A percentile compares a stretch with the other conserved stretches of the same genome.
phyloP scores from a whole-genome alignment of 2,113 vertebrate genomes.

The Melospiza melodia region DNA sequence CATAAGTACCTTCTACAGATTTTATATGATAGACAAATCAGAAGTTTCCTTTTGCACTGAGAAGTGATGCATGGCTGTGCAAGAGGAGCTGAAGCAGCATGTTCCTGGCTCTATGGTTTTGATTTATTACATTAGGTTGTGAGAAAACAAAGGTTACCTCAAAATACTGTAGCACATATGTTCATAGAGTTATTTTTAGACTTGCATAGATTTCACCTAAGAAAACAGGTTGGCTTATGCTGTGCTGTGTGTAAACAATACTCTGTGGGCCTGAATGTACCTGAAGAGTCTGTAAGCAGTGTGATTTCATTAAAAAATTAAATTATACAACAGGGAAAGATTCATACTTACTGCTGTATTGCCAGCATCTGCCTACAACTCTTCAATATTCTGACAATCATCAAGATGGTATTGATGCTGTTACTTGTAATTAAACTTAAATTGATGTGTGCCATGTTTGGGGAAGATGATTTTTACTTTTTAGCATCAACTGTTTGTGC shows the following conservation, averaged over 20 bases:
- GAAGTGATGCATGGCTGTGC: background rate
- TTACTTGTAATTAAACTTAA: conserved; percentile 37
- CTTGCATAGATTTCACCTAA: background rate
- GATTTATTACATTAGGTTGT: conserved; percentile 42
- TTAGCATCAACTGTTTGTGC: background rate
- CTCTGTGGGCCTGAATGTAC: background rate
- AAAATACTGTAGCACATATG: conserved; percentile 35
- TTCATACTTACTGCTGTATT: conserved; percentile 31
- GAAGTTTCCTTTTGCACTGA: background rate
- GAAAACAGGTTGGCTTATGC: background rate
- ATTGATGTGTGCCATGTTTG: background rate
- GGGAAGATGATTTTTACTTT: background rate
- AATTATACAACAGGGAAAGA: background rate
- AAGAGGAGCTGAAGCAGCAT: background rate
- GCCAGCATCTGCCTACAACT: conserved; percentile 2
- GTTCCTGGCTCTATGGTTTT: background rate
- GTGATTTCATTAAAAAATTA: background rate
- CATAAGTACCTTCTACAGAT: background rate
- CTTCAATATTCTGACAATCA: background rate
- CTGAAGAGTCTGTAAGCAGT: background rate
- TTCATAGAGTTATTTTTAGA: conserved; percentile 47
- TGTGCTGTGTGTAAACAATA: background rate
- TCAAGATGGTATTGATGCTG: background rate
- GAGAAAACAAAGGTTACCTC: conserved; percentile 37
- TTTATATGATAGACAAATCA: background rate